Base-by-base conservation (phyloP, 2,113 vertebrate species). In the Macquaria ambigua region DNA sequence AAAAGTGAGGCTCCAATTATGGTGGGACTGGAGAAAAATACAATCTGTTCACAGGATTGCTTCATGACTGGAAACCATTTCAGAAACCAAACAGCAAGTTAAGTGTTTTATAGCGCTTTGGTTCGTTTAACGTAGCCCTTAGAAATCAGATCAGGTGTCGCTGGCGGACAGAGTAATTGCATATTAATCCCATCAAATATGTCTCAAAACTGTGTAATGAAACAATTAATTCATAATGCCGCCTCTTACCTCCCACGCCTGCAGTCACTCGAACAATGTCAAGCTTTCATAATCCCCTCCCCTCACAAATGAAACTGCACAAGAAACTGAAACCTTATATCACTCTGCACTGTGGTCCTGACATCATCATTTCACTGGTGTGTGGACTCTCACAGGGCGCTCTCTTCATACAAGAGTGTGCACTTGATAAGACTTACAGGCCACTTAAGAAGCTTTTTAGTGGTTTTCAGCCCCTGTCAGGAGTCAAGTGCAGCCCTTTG, bases 31-130 rank as follows among this genome's bases (percentile, higher is more conserved):
- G 75, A 89, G 86, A 81, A 87, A 93, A 93, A 94, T 90, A 73
- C 87, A 92, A 90, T 89, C 88, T 89, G 90, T 89, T 93, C 90
- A 84, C 84, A 93, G 84, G 77, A 84, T 73, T 69, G 87, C 85
- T 93, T 41, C 48, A 79, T 53, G 89, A 93, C 93, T 95, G 94
- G 94, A 94, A 94, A 84, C 93, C 89, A 94, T 95, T 95, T 93
- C 61, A 79, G 87, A 91, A 92, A 83, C 79, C 92, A 90, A 93
- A 88, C 86, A 86, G 87, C 78, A 59, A 85, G 82, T 87, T 88
- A 91, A 93, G 91, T 92, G 91, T 91, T 93, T 87, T 89, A 76
- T 93, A 85, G 83, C n/a, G 66, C 75, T 84, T 86, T 74, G 87
- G 79, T 87, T 90, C 79, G 20, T 92, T 93, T 88, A 74, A 89